Evolutionary conservation across 2,888 invertebrate species (phyloP).

Genomic region (Branchipolynoe longqiensis): DNA sequence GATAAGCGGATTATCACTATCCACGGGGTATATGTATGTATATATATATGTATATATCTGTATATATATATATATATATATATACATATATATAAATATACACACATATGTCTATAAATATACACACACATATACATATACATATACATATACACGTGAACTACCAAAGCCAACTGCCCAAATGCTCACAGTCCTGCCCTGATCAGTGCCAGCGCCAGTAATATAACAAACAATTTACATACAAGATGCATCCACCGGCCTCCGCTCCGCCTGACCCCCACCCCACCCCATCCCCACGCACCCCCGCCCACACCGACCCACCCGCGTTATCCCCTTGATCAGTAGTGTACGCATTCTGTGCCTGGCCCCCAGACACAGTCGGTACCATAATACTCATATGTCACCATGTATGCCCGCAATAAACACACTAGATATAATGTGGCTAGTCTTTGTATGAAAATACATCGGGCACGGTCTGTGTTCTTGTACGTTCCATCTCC

Average conservation of each 20-base stretch:
- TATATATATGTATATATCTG: background rate
- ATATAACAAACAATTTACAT: no score
- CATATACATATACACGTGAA: slow-evolving; percentile 10
- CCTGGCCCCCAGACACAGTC: slow-evolving; percentile 1
- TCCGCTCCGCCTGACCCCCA: no score
- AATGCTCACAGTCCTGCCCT: no score
- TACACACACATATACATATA: slow-evolving; percentile 20
- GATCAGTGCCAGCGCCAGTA: no score
- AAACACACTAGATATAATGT: slow-evolving; percentile 37
- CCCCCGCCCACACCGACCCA: no score
- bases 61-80: background rate
- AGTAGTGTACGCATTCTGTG: slow-evolving; percentile 49
- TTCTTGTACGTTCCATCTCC: no score
- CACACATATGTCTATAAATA: background rate
- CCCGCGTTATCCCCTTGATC: background rate
- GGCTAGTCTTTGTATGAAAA: slow-evolving; percentile 1
- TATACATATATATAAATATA: slow-evolving; percentile 33
- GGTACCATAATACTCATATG: slow-evolving; percentile 47
- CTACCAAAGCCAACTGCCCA: no score
- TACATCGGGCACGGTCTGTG: no score
- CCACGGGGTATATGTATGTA: background rate
- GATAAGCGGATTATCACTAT: no score
- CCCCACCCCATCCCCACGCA: no score
- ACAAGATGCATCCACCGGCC: no score
- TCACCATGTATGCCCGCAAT: slow-evolving; percentile 40